Conservation (phyloP, 2,888 invertebrate genomes). For the Tinea semifulvella region DNA sequence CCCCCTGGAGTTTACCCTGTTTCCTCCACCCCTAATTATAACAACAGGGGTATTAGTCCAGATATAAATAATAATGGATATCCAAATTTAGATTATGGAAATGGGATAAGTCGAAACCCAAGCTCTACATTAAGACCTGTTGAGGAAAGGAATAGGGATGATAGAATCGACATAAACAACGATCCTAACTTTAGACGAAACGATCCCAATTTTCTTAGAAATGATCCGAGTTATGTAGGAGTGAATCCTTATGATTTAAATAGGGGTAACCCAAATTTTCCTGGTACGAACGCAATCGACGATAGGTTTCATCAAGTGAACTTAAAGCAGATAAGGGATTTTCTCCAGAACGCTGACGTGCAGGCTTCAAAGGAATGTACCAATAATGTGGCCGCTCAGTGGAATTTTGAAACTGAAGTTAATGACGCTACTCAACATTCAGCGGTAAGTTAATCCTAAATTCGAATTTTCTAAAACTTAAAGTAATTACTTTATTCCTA, state of each 20-base stretch:
- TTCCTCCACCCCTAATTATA: constrained; percentile 41
- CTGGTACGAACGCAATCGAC: constrained; percentile 36
- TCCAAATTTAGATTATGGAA: constrained; percentile 41
- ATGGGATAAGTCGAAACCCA: constrained; percentile 30
- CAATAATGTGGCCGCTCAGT: constrained; percentile 86
- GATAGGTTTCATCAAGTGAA: constrained; percentile 51
- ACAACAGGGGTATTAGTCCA: constrained; percentile 38
- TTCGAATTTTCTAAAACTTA: too few relatives aligned
- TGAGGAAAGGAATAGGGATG: constrained; percentile 46
- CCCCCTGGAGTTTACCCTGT: constrained; percentile 40
- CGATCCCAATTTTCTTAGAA: constrained; percentile 61
- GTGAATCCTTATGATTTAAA: constrained; percentile 53
- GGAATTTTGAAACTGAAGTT: constrained; percentile 89
- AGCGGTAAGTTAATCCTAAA: constrained; percentile 83
- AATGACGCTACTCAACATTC: constrained; percentile 83
- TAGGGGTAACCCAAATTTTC: constrained; percentile 29
- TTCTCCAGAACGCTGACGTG: constrained; percentile 76
- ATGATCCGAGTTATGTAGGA: constrained; percentile 51
- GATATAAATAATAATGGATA: constrained; percentile 58
- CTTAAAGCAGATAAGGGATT: constrained; percentile 59
- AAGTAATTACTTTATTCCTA: too few relatives aligned
- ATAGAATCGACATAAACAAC: constrained; percentile 52
- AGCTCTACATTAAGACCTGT: constrained; percentile 40
- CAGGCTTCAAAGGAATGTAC: constrained; percentile 84
- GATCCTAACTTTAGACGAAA: constrained; percentile 55